Evolutionary conservation across 2,797 vertebrate genomes (phyloP), one percentile per base, ranked within the genome.

Genomic region (Gymnoscopelus braueri): DNA sequence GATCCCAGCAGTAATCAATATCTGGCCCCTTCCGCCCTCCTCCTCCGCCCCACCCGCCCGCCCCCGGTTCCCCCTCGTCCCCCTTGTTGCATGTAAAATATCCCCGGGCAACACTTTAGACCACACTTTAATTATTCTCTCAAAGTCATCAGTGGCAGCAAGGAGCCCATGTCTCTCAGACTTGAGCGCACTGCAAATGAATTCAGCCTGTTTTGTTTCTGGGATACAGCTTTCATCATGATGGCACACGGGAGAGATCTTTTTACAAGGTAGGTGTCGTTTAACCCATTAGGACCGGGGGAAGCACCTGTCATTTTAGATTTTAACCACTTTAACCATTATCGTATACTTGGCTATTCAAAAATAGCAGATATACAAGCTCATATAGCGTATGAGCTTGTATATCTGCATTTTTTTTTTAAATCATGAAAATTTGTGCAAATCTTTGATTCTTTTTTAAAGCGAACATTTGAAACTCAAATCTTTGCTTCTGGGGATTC

Each of bases 1-100:
- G 91, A 94, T 91, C 91, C 88, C 90, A 91, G 86, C 87, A 90
- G 91, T 90, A 93, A 93, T 94, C 91, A 92, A 93, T 93, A 93
- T 90, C 90, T 86, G 84, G 83, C 82, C 79, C 79, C 72, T 77
- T 80, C 62, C 12, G 15, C 47, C 44, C 83, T 68, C 81, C 56
- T 52, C 80, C 79, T 84, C 60, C 44, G 39, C 47, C 47, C 61
- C 71, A 24, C 39, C 56, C 71, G 39, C 39, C 56, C 8, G 13
- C 3, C 24, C 57, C 59, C 32, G 32, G 5, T 32, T 32, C 47
- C 54, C 35, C 69, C 71, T 64, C 71, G 71, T 81, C 84, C 79
- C 82, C 86, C 86, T 86, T 72, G 80, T 85, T 87, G 89, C 91
- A 92, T 93, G 90, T 91, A 90, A 93, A 93, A 92, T 92, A 91